Evolutionary conservation across 2,113 vertebrate genomes (phyloP), one percentile per base, ranked within the genome.

Genomic region (Sula dactylatra): DNA sequence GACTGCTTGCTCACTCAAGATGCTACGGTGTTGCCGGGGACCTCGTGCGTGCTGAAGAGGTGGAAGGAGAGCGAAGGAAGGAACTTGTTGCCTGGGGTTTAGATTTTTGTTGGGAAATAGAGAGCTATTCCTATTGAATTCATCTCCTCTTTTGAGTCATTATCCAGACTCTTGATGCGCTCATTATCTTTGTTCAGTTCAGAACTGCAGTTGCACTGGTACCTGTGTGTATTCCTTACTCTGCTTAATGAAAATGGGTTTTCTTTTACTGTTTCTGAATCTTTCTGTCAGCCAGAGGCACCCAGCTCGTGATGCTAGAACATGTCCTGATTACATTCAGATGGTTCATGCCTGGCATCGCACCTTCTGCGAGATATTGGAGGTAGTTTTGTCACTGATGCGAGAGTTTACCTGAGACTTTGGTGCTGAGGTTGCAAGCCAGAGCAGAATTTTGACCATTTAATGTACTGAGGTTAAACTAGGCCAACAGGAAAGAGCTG

Each of bases 401-500:
- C 10, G 27, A 4, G 42, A n/a, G 5, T 36, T 59, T 32, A 47
- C 22, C 29, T 31, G 22, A 12, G 61, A 38, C 18, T 61, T 67
- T 3, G 42, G 11, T 26, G 13, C 11, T 0, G 0, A 49, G 6
- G 6, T 20, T 59, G 47, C 47, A 47, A 82, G 29, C 20, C 26
- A 71, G 52, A 38, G 47, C 13, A 67, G 47, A 67, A 38, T 44
- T 87, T 61, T 59, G 42, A 38, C 42, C 20, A 15, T 55, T 45
- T 62, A 54, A 49, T 20, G 3, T 31, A 45, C 6, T 67, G n/a
- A 74, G 25, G n/a, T 65, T 49, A 36, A 73, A 73, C 9, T 27
- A 13, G 24, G 26, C 5, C 29, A 50, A 12, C 4, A 71, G 31
- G 31, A 74, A 80, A 82, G 42, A 90, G 10, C 47, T 81, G 1